Conservation (phyloP, 1,140 invertebrate genomes). For the Drosophila burlai region DNA sequence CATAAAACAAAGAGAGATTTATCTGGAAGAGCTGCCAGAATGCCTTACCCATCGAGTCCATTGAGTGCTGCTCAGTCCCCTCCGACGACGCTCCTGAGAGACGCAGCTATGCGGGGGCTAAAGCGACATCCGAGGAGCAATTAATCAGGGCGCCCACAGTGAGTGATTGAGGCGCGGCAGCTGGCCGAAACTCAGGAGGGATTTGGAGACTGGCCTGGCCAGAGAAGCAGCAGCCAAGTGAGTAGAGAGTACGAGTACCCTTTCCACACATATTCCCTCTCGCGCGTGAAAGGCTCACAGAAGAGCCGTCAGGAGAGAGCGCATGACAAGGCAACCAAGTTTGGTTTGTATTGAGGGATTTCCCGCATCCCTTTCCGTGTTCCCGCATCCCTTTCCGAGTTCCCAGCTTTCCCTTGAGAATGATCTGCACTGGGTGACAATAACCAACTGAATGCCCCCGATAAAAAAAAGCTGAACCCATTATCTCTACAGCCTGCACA, state of each 20-base stretch:
- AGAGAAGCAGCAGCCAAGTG: slow-evolving; percentile 11
- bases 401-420: neutral
- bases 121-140: slow-evolving; percentile 6
- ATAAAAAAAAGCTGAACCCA: slow-evolving; percentile 39
- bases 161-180: slow-evolving; percentile 9
- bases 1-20: neutral
- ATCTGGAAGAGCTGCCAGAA: neutral
- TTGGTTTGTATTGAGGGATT: neutral
- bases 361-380: neutral
- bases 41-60: neutral
- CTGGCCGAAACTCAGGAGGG: slow-evolving; percentile 2
- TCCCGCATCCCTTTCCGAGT: neutral
- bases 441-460: neutral
- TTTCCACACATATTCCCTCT: no score
- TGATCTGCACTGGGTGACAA: neutral
- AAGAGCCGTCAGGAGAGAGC: slow-evolving; percentile 13
- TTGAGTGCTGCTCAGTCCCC: neutral
- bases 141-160: slow-evolving; percentile 12
- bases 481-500: slow-evolving; percentile 9
- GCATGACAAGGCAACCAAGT: slow-evolving; percentile 12
- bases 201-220: slow-evolving; percentile 4
- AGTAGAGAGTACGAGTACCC: slow-evolving; percentile 15
- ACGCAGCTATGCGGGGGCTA: neutral
- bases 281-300: slow-evolving; percentile 19
- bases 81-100: neutral